Conservation (phyloP, 2,797 vertebrate species). For the Acestrorhynchus altus region DNA sequence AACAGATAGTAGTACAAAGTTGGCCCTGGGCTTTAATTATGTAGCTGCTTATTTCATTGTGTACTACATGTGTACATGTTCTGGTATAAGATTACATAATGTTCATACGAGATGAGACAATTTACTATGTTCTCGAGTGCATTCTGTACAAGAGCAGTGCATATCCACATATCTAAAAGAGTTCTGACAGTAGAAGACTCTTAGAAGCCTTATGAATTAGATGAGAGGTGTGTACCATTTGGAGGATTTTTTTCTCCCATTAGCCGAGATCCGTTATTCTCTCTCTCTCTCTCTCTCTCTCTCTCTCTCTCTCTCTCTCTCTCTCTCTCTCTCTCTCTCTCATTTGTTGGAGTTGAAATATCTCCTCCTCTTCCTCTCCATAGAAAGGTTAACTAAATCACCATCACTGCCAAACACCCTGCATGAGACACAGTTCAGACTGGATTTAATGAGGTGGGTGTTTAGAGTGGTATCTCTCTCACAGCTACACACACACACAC, state of each 20-base stretch:
- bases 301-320: neutral
- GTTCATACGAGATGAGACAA: too few species aligned
- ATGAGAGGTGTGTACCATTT: neutral
- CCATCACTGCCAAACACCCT: constrained; percentile 40
- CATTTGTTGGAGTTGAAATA: constrained; percentile 36
- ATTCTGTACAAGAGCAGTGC: neutral
- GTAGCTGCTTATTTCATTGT: neutral
- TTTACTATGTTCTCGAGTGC: neutral
- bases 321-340: neutral
- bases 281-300: neutral
- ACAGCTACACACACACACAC: constrained; percentile 18
- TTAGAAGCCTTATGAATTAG: neutral
- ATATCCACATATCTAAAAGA: neutral
- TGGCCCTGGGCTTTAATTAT: neutral
- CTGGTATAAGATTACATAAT: neutral
- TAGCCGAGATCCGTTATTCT: constrained; percentile 12
- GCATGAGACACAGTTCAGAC: constrained; percentile 30
- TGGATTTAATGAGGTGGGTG: constrained; percentile 43
- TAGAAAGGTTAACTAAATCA: constrained; percentile 53
- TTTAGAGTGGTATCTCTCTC: constrained; percentile 12
- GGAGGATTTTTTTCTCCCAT: constrained; percentile 10
- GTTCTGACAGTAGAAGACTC: neutral
- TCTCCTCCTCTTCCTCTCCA: constrained; percentile 32
- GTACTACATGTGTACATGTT: neutral
- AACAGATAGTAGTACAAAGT: neutral